Evolutionary conservation across 2,888 invertebrate genomes (phyloP), one percentile per base, ranked within the genome.

Genomic region (Trissolcus japonicus): DNA sequence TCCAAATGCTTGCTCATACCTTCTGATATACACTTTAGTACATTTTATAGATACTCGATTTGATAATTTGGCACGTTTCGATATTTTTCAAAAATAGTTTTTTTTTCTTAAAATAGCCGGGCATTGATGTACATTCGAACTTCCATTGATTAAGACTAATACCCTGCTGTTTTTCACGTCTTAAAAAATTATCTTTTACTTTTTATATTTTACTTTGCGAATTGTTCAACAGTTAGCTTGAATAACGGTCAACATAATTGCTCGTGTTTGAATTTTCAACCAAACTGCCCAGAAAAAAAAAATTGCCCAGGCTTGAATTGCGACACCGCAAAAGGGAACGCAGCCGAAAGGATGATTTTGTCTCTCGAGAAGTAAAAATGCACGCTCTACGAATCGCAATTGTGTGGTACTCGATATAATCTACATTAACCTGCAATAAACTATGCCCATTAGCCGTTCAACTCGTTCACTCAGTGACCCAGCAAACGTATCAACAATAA

Each of bases 401-500:
- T 61, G 29, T 46, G 16, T 57, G 43, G 61, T 59, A 71, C 41
- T 61, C 55, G 53, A 57, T 66, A 50, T 61, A 6, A 21, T 6
- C 66, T 76, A 76, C 9, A 35, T 72, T 57, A 62, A 60, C 68
- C 63, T 72, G 60, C 76, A 16, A 68, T 59, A 55, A 68, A 74
- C 71, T 76, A 66, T 62, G 66, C 62, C 71, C 66, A 71, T 74
- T 57, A 69, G 54, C 74, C 29, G 41, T 21, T 68, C 48, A 16
- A 51, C 71, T 66, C 72, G 41, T 67, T 57, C 69, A 69, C 43
- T 61, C 69, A 56, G 48, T 48, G 61, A 65, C 55, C 61, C 68
- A 73, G 41, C 82, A 83, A 83, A 84, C 82, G 82, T 82, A 81
- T 81, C 83, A 82, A 85, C 83, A 85, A 83, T 83, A 85, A 80